Conservation (phyloP, 2,888 invertebrate species). For the Agrilus mali region DNA sequence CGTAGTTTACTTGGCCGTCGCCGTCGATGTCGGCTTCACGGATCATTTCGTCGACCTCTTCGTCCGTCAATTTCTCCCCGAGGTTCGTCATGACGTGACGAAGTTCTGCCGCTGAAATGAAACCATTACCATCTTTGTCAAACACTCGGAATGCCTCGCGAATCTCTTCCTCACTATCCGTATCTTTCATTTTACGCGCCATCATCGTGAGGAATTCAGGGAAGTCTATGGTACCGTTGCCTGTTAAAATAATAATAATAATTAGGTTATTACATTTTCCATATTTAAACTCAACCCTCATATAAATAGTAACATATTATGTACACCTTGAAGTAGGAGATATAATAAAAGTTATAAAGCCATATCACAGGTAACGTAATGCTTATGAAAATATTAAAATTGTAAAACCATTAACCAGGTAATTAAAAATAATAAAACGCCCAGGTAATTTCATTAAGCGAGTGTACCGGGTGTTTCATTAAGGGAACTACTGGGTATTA, state of each 20-base stretch:
- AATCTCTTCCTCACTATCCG: slow-evolving; percentile 98
- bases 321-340: too few relatives aligned
- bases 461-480: too few relatives aligned
- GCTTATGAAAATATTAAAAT: too few relatives aligned
- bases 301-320: too few relatives aligned
- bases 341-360: too few relatives aligned
- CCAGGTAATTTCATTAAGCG: too few relatives aligned
- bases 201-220: slow-evolving; percentile 99
- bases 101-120: slow-evolving; percentile 95
- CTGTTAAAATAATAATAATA: slow-evolving; percentile 38
- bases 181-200: slow-evolving; percentile 99
- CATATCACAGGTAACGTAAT: too few relatives aligned
- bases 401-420: too few relatives aligned
- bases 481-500: too few relatives aligned
- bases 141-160: slow-evolving; percentile 98
- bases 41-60: slow-evolving; percentile 99
- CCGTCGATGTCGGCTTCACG: slow-evolving; percentile 98
- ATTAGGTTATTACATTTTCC: neutral
- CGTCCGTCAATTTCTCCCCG: slow-evolving; percentile 97
- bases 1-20: slow-evolving; percentile 98
- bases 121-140: slow-evolving; percentile 99
- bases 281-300: too few relatives aligned
- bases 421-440: too few relatives aligned
- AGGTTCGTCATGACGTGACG: slow-evolving; percentile 99
- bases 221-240: slow-evolving; percentile 99